Evolutionary conservation across 2,113 vertebrate genomes (phyloP).

Genomic region (Mormoops blainvillei): DNA sequence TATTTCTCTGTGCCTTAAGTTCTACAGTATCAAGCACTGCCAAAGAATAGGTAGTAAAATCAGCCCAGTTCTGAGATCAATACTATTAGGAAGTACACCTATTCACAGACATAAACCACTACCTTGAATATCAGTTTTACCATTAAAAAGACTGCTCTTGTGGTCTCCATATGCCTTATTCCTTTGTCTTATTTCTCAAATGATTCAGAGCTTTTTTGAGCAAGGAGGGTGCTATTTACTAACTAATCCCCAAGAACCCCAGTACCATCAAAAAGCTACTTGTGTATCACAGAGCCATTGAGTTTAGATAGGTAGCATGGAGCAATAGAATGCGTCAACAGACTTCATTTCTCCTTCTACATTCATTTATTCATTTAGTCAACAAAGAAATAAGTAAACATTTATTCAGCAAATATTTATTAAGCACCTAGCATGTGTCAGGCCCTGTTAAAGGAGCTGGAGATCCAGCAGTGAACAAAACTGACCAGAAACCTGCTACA

Average conservation of each 20-base stretch:
- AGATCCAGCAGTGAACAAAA: background rate
- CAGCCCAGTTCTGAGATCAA: background rate
- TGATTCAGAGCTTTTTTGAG: background rate
- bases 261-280: background rate
- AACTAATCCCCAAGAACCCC: background rate
- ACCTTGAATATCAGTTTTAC: background rate
- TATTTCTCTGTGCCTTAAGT: background rate
- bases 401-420: conserved; percentile 9
- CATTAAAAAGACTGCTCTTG: background rate
- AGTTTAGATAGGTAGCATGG: background rate
- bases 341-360: conserved; percentile 13
- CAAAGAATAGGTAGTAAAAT: background rate
- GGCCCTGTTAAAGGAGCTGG: background rate
- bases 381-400: background rate
- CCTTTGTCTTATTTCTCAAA: background rate
- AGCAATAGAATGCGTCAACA: background rate
- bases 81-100: background rate
- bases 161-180: background rate
- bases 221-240: background rate
- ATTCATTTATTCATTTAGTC: background rate
- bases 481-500: background rate
- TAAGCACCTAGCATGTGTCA: background rate
- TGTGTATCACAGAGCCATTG: background rate
- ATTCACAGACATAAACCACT: background rate
- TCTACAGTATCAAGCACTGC: background rate